Base-by-base conservation (phyloP, 2,113 vertebrate species). In the Anolis sagrei region DNA sequence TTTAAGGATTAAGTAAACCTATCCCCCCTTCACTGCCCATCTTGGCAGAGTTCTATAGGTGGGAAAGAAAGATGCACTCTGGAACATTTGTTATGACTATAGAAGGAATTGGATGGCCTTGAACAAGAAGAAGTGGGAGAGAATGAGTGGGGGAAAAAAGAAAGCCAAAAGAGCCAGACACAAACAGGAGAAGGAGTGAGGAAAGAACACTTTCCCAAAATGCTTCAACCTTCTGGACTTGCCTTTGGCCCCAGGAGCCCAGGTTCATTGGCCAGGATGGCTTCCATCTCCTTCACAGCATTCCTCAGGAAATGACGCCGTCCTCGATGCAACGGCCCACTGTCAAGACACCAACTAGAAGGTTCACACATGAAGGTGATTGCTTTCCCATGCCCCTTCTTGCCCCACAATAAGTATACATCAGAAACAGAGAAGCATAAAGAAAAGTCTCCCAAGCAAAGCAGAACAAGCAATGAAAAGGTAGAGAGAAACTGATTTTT, bases 181-280 rank as follows among this genome's bases (percentile, higher is more conserved):
- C 5, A 44, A 44, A 44, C 39, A 44, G 39, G 39, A 44, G 39
- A 5, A 44, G 39, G 39, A 44, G 39, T 44, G 39, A n/a, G n/a
- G n/a, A n/a, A n/a, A n/a, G n/a, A n/a, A n/a, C n/a, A n/a, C n/a
- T n/a, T n/a, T n/a, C n/a, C n/a, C n/a, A n/a, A n/a, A n/a, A n/a
- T n/a, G n/a, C n/a, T 34, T 9, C 25, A 11, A 27, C 8, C 4
- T 39, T 3, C 25, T 0, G 0, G 10, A 83, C 93, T 86, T 91
- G 95, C 98, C 98, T 98, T 99, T 61, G 98, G 98, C 88, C 98
- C 98, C 89, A 99, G 93, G 3, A 99, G 96, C 82, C 98, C 98
- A 0, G 98, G 98, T 86, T 98, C 97, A 90, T 99, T 98, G 10
- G 96, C 94, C 75, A 99, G 91, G 81, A 98, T 94, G 1, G 94